Evolutionary conservation across 2,888 invertebrate genomes (phyloP).

Genomic region (Copidosoma aretas): DNA sequence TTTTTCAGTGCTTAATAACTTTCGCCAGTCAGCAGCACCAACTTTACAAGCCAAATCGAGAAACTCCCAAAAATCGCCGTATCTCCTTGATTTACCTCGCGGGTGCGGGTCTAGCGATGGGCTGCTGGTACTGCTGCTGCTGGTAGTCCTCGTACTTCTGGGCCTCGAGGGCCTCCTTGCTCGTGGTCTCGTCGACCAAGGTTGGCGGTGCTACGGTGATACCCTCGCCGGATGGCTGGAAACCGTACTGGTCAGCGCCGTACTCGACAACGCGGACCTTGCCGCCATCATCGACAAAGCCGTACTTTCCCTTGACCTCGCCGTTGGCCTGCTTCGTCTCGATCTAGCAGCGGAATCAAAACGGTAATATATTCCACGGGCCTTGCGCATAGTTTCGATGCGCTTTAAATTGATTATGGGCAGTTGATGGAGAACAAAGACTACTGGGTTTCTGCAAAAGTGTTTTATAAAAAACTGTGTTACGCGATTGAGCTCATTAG

Average conservation of each 20-base stretch:
- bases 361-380: background rate
- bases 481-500: too few species aligned
- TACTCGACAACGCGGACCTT: slow-evolving; percentile 86
- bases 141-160: slow-evolving; percentile 51
- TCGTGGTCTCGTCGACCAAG: slow-evolving; percentile 62
- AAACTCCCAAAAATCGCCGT: too few species aligned
- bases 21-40: too few species aligned
- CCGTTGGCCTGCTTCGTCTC: slow-evolving; percentile 83
- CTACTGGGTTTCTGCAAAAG: too few species aligned
- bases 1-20: too few species aligned
- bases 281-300: slow-evolving; percentile 84
- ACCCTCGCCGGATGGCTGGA: slow-evolving; percentile 86
- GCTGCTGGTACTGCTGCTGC: slow-evolving; percentile 37
- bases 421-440: too few species aligned
- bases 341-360: slow-evolving; percentile 67
- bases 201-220: slow-evolving; percentile 74
- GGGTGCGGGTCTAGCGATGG: slow-evolving; percentile 47
- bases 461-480: too few species aligned
- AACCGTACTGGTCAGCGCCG: slow-evolving; percentile 86
- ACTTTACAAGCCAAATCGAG: too few species aligned
- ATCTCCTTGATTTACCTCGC: background rate
- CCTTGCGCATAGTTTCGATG: background rate
- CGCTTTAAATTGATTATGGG: too few species aligned
- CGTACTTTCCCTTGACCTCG: slow-evolving; percentile 89
- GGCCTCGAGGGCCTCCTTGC: slow-evolving; percentile 50